Percentiles rank a stretch among this genome's conserved stretches.
Evolutionary conservation across 2,113 vertebrate genomes (phyloP).

Genomic region (Pedionomus torquatus): DNA sequence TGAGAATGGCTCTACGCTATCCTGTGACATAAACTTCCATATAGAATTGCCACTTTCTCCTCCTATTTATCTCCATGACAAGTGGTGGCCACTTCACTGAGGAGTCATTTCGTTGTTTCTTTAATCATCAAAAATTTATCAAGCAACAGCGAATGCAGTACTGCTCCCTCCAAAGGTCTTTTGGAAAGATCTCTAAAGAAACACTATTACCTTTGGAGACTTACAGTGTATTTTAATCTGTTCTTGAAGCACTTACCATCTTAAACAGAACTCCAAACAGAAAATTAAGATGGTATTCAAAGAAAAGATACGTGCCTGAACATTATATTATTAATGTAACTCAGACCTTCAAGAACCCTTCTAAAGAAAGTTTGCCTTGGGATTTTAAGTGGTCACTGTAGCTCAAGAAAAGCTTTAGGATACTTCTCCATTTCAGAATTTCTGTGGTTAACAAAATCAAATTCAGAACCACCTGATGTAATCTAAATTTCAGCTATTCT

Average conservation of each 20-base stretch:
- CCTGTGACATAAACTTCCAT: not conserved
- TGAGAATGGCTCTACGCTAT: not conserved
- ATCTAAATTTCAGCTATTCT: not conserved
- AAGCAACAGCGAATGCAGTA: not conserved
- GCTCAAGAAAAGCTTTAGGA: not conserved
- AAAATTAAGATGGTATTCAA: not conserved
- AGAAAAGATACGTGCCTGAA: not conserved
- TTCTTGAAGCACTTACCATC: not conserved
- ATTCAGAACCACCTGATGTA: not conserved
- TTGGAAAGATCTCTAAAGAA: not conserved
- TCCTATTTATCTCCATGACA: not conserved
- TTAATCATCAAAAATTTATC: not conserved
- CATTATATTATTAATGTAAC: not conserved
- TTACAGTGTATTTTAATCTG: not conserved
- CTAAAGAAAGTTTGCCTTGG: not conserved
- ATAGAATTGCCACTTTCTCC: not conserved
- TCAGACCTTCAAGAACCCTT: not conserved
- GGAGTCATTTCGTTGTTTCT: not conserved
- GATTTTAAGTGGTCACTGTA: not conserved
- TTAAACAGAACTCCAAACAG: not conserved
- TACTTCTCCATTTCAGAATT: not conserved
- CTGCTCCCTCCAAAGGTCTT: not conserved
- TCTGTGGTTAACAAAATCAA: not conserved
- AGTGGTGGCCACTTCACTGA: not conserved
- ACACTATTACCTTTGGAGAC: not conserved